phyloP scores from a whole-genome alignment of 23 tunicate genomes.

The Botrylloides violaceus region DNA sequence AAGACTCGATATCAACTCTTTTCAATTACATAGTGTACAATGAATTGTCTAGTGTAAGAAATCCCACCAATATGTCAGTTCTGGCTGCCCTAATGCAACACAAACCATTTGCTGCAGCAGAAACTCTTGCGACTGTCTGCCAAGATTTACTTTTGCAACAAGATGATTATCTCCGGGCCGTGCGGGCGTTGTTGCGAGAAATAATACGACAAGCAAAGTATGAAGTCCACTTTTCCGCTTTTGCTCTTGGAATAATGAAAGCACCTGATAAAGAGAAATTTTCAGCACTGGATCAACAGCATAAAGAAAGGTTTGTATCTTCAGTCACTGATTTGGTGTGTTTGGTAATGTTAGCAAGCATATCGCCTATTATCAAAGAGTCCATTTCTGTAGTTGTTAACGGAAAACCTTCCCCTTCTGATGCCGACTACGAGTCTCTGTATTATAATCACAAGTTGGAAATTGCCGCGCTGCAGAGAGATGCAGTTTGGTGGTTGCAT shows the following conservation, averaged over 20 bases:
- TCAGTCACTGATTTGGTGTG: conserved; percentile 62
- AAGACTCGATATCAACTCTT: conserved; percentile 54
- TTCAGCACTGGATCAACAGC: conserved; percentile 34
- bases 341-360: conserved; percentile 50
- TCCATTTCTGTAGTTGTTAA: conserved; percentile 23
- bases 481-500: conserved; percentile 79
- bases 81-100: conserved; percentile 45
- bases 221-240: conserved; percentile 36
- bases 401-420: not conserved
- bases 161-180: conserved; percentile 77
- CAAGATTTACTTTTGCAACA: conserved; percentile 78
- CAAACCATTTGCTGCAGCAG: conserved; percentile 56
- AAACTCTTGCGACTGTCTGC: conserved; percentile 71
- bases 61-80: conserved; percentile 87
- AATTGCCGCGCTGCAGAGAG: conserved; percentile 66
- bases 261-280: conserved; percentile 81
- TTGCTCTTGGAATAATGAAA: conserved; percentile 69
- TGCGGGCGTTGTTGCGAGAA: conserved; percentile 64
- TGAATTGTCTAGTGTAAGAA: conserved; percentile 71
- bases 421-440: conserved; percentile 5
- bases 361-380: conserved; percentile 67
- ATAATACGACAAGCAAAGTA: conserved; percentile 57
- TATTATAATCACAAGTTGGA: conserved; percentile 13
- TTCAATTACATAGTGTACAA: conserved; percentile 73
- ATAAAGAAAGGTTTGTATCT: conserved; percentile 71